These are phyloP conservation scores for Ellobius talpinus DNA, from an alignment of 2,113 vertebrate species.

Conservation along the genomic window DNA sequence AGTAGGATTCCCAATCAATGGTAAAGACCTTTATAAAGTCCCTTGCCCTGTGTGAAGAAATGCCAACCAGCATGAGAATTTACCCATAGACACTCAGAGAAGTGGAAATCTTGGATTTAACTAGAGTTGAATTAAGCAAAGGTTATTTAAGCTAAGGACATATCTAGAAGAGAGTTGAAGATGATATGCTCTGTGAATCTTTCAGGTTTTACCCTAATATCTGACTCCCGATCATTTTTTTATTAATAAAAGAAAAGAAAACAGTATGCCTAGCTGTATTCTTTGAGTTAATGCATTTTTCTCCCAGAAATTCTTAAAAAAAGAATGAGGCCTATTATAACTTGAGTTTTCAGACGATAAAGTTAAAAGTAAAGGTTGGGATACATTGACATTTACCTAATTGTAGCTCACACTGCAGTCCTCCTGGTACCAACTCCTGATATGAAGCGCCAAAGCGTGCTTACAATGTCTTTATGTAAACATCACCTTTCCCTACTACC, in stretches of 20 bases:
- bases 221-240: neutral
- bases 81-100: neutral
- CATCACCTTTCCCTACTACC: neutral
- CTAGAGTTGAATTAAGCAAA: neutral
- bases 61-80: neutral
- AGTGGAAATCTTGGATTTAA: neutral
- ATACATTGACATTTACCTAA: neutral
- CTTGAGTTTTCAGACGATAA: neutral
- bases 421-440: neutral
- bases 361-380: neutral
- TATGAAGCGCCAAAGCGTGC: neutral
- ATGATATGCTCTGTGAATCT: neutral
- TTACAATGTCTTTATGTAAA: neutral
- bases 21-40: neutral
- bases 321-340: neutral
- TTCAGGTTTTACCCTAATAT: neutral
- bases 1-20: neutral
- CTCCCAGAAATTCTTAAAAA: neutral
- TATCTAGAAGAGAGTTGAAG: neutral
- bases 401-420: neutral
- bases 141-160: neutral
- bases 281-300: neutral
- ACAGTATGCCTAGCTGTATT: neutral
- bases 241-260: neutral
- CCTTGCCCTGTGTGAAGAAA: neutral